Base-by-base conservation (phyloP, 2,888 invertebrate species). In the Drosophila mimica region DNA sequence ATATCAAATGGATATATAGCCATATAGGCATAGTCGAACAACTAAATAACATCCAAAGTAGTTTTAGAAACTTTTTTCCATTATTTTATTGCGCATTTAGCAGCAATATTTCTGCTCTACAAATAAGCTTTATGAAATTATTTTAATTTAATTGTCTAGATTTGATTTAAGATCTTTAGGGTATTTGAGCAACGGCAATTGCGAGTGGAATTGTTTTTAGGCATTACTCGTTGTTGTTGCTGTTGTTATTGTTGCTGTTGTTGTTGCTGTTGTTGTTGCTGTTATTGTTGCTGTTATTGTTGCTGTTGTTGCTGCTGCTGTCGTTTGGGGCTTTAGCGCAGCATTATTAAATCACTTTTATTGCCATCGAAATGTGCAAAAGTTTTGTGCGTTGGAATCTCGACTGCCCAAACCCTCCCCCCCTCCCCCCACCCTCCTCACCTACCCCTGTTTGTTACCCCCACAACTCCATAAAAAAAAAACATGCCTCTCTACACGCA, bases 281-380 rank as follows among this genome's bases (percentile, higher is more conserved):
- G 48, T 65, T 69, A 31, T 61, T 70, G 69, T 52, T 52, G 70
- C 31, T 65, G 49, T 58, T 74, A 67, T 63, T 65, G 46, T 15
- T 49, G 49, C 34, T 61, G 48, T 65, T 69, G 31, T 61, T 70
- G 69, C 57, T 52, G 70, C 34, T 61, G 73, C 73, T 73, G 76
- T 76, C 76, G 74, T 76, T 78, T 64, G 75, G 60, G 79, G 79
- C 65, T 58, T 76, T 79, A 69, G 54, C 61, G 74, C 70, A 65
- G 82, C 85, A 78, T 87, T 87, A 87, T 87, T 87, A 87, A 87
- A 87, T 87, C 87, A 87, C 89, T 87, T 87, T 87, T 89, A 89
- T 87, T 82, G 85, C 89, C 88, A 85, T 82, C 85, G 89, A 87
- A 87, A 87, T 87, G 84, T 84, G 83, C 76, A 76, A 81, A 86